Base-by-base conservation (phyloP, 2,888 invertebrate species). In the Esperia sulphurella region DNA sequence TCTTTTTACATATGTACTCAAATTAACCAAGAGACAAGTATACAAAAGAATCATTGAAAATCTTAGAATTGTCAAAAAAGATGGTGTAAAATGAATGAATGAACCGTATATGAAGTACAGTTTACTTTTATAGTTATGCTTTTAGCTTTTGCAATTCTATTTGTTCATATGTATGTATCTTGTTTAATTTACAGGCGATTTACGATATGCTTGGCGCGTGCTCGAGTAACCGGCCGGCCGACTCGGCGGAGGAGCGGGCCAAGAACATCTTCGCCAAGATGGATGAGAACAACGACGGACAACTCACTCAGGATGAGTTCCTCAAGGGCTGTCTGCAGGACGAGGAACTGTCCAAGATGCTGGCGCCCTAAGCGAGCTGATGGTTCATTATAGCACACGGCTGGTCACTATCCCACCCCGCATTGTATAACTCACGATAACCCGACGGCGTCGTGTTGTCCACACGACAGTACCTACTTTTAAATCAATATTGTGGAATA, bases 181-280 rank as follows among this genome's bases (percentile, higher is more conserved):
- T 21, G 47, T n/a, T 9, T 35, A 30, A 10, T 52, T 85, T 91
- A 41, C 92, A 99, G 99, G 99, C 99, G 61, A 99, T 99, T 88
- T 99, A 99, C 90, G 98, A 98, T 85, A 99, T 99, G 99, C 92
- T 99, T 68, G 99, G 99, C 49, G 98, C 98, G 58, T 97, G 97
- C 86, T 97, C 97, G 71, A 97, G 97, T 83, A 97, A 97, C 90
- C 92, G 97, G 76, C 97, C 98, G 43, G 97, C 97, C 38, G 98
- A 97, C 80, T 97, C 98, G 14, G 98, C 99, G 29, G 98, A 98
- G 79, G 98, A 98, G 78, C 92, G 99, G 63, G 99, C 99, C 65
- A 97, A 98, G 91, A 98, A 98, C 86, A 99, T 99, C 72, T 99
- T 99, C 89, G 97, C 97, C 53, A 98, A 98, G 90, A 99, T 99